These are phyloP conservation scores for Ciconia maguari DNA, from an alignment of 2,113 vertebrate genomes.

Conservation along the genomic window DNA sequence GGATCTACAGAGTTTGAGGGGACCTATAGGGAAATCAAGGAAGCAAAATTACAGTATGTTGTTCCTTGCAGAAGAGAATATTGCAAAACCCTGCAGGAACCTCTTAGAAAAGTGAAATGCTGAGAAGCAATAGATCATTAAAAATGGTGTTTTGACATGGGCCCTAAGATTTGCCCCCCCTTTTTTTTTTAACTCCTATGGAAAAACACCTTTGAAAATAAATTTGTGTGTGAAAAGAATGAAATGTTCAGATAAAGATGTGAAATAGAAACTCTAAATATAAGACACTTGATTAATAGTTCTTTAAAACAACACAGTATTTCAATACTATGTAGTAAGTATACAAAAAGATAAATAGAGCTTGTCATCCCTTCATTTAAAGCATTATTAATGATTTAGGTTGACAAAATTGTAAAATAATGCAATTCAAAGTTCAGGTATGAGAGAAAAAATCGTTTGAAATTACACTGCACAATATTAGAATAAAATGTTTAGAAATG, in stretches of 20 bases:
- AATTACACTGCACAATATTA: not conserved
- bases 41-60: not conserved
- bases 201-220: not conserved
- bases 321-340: not conserved
- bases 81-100: not conserved
- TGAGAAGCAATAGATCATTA: not conserved
- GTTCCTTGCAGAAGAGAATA: not conserved
- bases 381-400: not conserved
- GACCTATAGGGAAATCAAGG: constrained; percentile 4
- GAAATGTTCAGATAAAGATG: not conserved
- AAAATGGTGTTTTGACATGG: not conserved
- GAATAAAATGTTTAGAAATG: not conserved
- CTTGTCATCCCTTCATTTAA: not conserved
- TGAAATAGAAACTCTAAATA: not conserved
- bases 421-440: not conserved
- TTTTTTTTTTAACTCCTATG: not conserved
- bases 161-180: not conserved
- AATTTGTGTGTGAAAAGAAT: not conserved
- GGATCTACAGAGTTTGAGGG: not conserved
- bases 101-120: not conserved
- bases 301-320: not conserved
- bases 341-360: not conserved
- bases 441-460: not conserved
- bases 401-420: not conserved
- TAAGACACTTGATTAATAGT: not conserved